Evolutionary conservation across 2,113 vertebrate species (phyloP).

Genomic region (Notothenia rossii): DNA sequence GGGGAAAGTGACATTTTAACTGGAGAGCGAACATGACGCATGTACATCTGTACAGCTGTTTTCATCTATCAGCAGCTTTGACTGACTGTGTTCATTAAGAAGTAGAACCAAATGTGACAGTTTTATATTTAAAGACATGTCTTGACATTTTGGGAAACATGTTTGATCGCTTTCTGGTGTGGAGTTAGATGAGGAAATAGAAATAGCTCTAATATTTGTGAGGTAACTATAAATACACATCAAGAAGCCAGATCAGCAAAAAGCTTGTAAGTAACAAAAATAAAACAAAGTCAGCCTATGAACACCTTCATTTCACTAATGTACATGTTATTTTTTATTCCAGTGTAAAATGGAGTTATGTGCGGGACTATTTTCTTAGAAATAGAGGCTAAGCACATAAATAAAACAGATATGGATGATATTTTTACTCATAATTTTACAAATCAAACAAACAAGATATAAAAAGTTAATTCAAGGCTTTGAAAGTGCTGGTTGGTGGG

Average conservation of each 20-base stretch:
- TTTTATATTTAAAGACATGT: constrained; percentile 21
- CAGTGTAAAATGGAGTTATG: not conserved
- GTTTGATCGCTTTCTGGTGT: too few relatives aligned
- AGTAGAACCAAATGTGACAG: not conserved
- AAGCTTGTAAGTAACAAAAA: not conserved
- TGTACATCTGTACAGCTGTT: not conserved
- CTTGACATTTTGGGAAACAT: not conserved
- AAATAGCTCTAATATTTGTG: too few relatives aligned
- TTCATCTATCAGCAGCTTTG: not conserved
- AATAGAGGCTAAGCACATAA: not conserved
- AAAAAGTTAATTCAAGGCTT: not conserved
- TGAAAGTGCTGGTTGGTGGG: not conserved
- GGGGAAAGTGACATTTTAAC: not conserved
- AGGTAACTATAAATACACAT: too few relatives aligned
- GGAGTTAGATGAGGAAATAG: too few relatives aligned
- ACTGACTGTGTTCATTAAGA: constrained; percentile 2
- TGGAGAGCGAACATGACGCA: not conserved
- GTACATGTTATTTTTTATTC: not conserved
- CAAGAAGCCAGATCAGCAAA: not conserved
- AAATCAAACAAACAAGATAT: not conserved
- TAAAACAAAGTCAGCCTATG: not conserved
- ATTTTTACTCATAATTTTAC: not conserved
- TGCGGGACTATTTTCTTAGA: not conserved
- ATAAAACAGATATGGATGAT: too few relatives aligned
- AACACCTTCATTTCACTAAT: not conserved